These are phyloP conservation scores for Leucozona laternaria DNA, from an alignment of 2,888 invertebrate genomes.

Conservation along the genomic window DNA sequence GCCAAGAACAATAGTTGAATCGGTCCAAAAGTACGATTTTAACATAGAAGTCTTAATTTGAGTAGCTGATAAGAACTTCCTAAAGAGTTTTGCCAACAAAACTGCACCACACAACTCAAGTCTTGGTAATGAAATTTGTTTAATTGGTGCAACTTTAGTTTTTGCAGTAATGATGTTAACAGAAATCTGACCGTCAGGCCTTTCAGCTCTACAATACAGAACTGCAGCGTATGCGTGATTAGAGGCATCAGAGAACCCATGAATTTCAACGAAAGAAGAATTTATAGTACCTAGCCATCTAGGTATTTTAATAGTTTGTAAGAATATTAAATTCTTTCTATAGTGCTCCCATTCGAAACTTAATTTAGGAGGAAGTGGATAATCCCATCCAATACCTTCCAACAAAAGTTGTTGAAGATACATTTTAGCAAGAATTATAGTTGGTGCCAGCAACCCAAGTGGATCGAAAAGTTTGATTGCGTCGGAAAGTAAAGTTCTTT, in stretches of 20 bases:
- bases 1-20: constrained; percentile 39
- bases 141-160: no score
- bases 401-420: no score
- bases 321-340: background rate
- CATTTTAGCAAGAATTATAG: no score
- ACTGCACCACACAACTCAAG: constrained; percentile 16
- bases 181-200: background rate
- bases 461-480: no score
- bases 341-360: background rate
- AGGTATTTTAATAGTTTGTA: background rate
- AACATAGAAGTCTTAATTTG: background rate
- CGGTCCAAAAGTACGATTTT: constrained; percentile 20
- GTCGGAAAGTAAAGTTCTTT: no score
- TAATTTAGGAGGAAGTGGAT: no score
- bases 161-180: no score
- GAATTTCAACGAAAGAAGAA: background rate
- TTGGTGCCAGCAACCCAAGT: no score
- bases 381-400: no score
- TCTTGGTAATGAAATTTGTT: constrained; percentile 27
- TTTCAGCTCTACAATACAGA: background rate
- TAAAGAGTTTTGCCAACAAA: constrained; percentile 11
- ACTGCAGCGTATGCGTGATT: background rate
- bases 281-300: background rate
- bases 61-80: background rate
- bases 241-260: background rate